A percentile compares a stretch with the other conserved stretches of the same genome.
These are phyloP conservation scores for Coryphaenoides rupestris DNA, from an alignment of 2,113 vertebrate species.

Conservation along the genomic window DNA sequence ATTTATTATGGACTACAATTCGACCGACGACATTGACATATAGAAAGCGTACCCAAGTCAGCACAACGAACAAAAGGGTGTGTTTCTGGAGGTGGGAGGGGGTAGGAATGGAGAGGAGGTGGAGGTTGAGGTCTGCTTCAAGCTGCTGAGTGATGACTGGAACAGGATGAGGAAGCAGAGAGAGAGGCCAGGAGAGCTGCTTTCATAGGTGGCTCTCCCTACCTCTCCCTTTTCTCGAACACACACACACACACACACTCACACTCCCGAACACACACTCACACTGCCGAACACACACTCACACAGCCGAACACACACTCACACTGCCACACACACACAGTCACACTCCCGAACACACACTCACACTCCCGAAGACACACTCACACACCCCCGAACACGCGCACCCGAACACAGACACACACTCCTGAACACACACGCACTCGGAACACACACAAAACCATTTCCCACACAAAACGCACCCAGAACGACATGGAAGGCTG, in stretches of 20 bases:
- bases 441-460: neutral
- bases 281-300: neutral
- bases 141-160: conserved; percentile 65
- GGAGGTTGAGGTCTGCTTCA: neutral
- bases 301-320: neutral
- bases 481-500: conserved; percentile 15
- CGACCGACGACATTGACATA: too few species aligned
- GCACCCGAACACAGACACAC: conserved; percentile 15
- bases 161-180: conserved; percentile 70
- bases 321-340: conserved; percentile 18
- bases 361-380: neutral
- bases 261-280: neutral
- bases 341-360: conserved; percentile 5
- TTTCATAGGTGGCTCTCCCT: conserved; percentile 59
- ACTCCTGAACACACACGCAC: conserved; percentile 1
- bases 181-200: conserved; percentile 54
- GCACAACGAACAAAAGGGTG: neutral
- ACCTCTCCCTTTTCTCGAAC: conserved; percentile 25
- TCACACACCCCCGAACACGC: neutral
- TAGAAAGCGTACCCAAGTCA: too few species aligned
- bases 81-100: neutral
- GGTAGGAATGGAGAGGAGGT: neutral
- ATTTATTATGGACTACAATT: too few species aligned
- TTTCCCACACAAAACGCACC: neutral
- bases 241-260: conserved; percentile 19